Base-by-base conservation (phyloP, 2,888 invertebrate species). In the Drosophila meridiana region DNA sequence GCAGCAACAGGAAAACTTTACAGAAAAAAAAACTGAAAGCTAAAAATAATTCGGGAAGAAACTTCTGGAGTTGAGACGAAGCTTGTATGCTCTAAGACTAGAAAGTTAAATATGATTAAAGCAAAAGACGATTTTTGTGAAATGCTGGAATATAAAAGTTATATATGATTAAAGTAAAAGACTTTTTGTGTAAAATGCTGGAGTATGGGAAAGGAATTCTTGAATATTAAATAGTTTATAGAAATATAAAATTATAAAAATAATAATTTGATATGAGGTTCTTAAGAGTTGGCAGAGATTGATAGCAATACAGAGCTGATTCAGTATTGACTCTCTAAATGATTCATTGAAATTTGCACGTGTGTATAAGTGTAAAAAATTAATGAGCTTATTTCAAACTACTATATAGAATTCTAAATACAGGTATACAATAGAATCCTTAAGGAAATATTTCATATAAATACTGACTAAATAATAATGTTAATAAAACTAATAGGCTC, bases 41-140 rank as follows among this genome's bases (percentile, higher is more conserved):
- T 20, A 42, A 59, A 59, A 56, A 26, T 57, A 47, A n/a, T 13
- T 48, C 34, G 28, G 0, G 4, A 14, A 13, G 28, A 30, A n/a
- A 4, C 8, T 7, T 14, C 4, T 36, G 13, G 4, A 36, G 2
- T 3, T 50, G 20, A 30, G n/a, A 0, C 55, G 55, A 43, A 47
- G 3, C 0, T 8, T 50, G n/a, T 32, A 76, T 76, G 48, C 75
- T 14, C 74, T 75, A 30, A 1, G 6, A 1, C 4, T 14, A 2
- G 1, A 38, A 9, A 28, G 28, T 8, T 3, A 26, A 20, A n/a
- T 7, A 14, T 28, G 28, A 13, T 3, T 47, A 3, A 28, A 45
- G 13, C 13, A 45, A 2, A 28, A 14, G 3, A 47, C 6, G 5
- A 7, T 14, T 13, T 30, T 7, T 28, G 13, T 28, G 47, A 0